Evolutionary conservation across 2,113 vertebrate genomes (phyloP), one percentile per base, ranked within the genome.

Genomic region (Xyliphius kryptos): DNA sequence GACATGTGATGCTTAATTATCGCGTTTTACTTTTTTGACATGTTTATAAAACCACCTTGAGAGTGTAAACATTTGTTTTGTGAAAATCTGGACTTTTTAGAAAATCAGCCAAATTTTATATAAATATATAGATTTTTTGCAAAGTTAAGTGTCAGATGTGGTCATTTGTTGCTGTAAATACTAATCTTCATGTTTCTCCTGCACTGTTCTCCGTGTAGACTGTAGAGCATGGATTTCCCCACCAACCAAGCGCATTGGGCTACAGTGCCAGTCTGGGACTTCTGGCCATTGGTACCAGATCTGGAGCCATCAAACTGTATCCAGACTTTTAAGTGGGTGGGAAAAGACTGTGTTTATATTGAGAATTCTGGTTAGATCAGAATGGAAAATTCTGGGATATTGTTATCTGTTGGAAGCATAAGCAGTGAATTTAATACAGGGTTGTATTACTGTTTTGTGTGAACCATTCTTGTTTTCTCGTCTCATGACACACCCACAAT

Each of bases 251-350:
- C 1, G 94, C 96, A n/a, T 80, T 97, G 47, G 92, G 93, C 51
- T 97, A 89, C 58, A 97, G 92, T 76, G 81, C 90, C 0, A 87
- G 81, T 14, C 84, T 97, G 13, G 88, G 71, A 37, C 87, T 98
- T 55, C 87, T 98, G 86, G 94, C 92, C 76, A 97, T 98, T 0
- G 96, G 96, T 44, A 97, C 92, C 0, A 90, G 95, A 14, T 97
- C 95, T 0, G 96, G 96, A 74, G 93, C 96, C 57, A 86, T 98
- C 81, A 98, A 98, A 78, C 80, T 98, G 96, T 97, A 98, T 98
- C 88, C 86, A n/a, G 20, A 5, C 41, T 11, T 15, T 21, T 37
- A 52, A 21, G 15, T 21, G 8, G 5, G 40, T 46, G 43, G 14
- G 6, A 46, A n/a, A 9, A 66, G 57, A 9, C 4, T 17, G 17